Conservation (phyloP, 2,797 vertebrate genomes). For the Trachops cirrhosus region DNA sequence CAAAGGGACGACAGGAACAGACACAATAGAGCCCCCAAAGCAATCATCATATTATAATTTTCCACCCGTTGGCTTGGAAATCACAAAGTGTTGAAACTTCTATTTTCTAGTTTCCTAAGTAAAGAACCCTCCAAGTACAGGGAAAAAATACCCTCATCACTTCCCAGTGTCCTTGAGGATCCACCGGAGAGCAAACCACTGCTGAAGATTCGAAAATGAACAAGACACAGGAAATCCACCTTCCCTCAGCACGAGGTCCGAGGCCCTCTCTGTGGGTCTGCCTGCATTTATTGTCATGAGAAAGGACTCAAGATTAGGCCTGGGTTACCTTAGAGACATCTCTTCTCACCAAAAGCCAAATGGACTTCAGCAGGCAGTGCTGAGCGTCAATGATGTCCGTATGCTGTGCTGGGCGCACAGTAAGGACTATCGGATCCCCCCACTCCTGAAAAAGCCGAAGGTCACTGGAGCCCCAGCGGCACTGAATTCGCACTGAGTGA, state of each 20-base stretch:
- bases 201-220: background rate
- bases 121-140: background rate
- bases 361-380: background rate
- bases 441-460: background rate
- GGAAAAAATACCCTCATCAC: background rate
- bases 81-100: background rate
- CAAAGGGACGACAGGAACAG: constrained; percentile 54
- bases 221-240: background rate
- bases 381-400: background rate
- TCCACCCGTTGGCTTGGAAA: constrained; percentile 53
- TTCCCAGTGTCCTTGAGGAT: background rate
- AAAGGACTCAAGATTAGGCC: background rate
- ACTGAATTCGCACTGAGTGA: background rate
- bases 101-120: background rate
- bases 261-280: background rate
- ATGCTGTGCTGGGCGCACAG: background rate
- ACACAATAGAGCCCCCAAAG: constrained; percentile 29
- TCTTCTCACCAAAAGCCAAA: background rate
- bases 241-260: background rate
- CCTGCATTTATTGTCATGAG: background rate
- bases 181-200: background rate
- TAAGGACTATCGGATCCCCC: background rate
- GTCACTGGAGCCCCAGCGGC: background rate
- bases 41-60: constrained; percentile 35
- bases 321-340: background rate